Evolutionary conservation across 1,140 invertebrate genomes (phyloP).

Genomic region (Dendroctonus ponderosae): DNA sequence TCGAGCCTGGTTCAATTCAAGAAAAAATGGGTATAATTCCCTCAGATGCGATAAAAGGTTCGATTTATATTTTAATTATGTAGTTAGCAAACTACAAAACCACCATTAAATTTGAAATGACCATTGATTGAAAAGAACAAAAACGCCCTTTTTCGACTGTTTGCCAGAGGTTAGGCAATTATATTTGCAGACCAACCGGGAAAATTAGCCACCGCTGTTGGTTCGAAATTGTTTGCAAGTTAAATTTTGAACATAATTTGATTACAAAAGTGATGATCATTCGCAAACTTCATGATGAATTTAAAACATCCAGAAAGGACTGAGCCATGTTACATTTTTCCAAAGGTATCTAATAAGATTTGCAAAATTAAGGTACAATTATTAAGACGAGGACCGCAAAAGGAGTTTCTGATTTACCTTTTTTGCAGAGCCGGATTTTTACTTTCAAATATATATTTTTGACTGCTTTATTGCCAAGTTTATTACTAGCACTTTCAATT

Average conservation of each 20-base stretch:
- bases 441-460: neutral
- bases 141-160: neutral
- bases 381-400: neutral
- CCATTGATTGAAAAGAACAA: too few relatives aligned
- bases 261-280: slow-evolving; percentile 16
- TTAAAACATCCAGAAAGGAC: neutral
- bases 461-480: neutral
- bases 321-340: slow-evolving; percentile 7
- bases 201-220: slow-evolving; percentile 16
- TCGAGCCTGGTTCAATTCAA: too few relatives aligned
- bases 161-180: slow-evolving; percentile 2
- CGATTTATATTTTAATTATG: too few relatives aligned
- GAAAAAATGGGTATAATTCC: too few relatives aligned
- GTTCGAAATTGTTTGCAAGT: slow-evolving; percentile 21
- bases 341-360: neutral
- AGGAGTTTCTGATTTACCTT: neutral
- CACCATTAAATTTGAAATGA: too few relatives aligned
- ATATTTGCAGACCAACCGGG: slow-evolving; percentile 7
- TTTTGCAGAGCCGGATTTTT: neutral
- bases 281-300: slow-evolving; percentile 13
- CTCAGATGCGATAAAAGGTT: too few relatives aligned
- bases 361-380: too few relatives aligned
- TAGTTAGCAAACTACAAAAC: too few relatives aligned
- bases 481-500: too few relatives aligned
- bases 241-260: slow-evolving; percentile 18